A percentile compares a stretch with the other conserved stretches of the same genome.
Conservation (phyloP, 2,888 invertebrate species). For the Pachydiplax longipennis region DNA sequence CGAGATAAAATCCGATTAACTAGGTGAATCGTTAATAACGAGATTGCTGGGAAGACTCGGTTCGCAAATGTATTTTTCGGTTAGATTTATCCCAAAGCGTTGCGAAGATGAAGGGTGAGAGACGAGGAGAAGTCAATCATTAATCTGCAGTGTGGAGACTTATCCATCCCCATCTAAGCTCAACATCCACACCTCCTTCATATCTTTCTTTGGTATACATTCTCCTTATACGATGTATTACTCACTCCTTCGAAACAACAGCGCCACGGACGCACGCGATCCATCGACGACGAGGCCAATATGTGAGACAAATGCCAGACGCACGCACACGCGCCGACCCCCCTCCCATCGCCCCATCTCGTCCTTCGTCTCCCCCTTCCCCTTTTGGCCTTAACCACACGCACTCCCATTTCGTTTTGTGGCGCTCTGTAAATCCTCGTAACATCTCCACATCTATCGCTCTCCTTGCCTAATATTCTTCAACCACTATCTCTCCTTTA, state of each 20-base stretch:
- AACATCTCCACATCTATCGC: neutral
- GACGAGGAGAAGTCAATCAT: neutral
- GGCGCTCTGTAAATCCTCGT: neutral
- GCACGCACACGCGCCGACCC: neutral
- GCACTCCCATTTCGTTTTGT: neutral
- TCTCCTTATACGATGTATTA: neutral
- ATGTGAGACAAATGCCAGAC: slow-evolving; percentile 41
- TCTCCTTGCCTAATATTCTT: neutral
- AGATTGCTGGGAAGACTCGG: no score
- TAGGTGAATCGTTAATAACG: no score
- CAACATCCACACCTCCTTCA: neutral
- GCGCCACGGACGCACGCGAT: neutral
- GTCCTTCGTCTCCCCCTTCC: neutral
- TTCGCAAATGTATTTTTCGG: no score
- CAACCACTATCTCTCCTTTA: neutral
- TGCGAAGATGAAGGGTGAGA: neutral
- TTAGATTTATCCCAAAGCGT: no score
- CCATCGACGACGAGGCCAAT: slow-evolving; percentile 40
- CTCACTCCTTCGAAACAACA: neutral
- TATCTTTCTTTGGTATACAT: neutral
- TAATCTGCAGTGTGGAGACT: neutral
- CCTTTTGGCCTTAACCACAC: neutral
- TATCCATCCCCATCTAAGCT: neutral
- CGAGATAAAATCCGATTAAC: no score
- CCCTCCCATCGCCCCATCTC: neutral